Percentiles rank a stretch among this genome's conserved stretches.
phyloP scores from a whole-genome alignment of 2,888 invertebrate species.

The Elgonia sp. region DNA sequence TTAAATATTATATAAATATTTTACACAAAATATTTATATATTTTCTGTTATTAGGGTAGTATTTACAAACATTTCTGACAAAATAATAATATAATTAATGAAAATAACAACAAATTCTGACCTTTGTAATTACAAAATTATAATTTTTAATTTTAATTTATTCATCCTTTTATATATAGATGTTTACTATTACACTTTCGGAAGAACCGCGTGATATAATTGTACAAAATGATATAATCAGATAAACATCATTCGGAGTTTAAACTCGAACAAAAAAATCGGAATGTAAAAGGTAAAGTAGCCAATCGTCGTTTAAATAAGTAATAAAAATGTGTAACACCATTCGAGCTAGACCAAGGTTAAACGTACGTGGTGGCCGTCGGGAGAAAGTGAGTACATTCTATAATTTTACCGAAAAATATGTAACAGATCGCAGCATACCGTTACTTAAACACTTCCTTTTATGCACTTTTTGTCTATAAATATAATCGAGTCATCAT shows the following conservation, averaged over 20 bases:
- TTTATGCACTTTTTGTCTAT: constrained; percentile 57
- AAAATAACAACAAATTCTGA: too few relatives aligned
- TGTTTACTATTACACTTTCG: background rate
- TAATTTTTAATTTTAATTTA: too few relatives aligned
- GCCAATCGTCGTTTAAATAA: constrained; percentile 35
- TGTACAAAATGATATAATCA: constrained; percentile 43
- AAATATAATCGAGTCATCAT: constrained; percentile 46
- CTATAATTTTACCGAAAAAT: constrained; percentile 54
- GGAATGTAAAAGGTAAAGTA: constrained; percentile 19
- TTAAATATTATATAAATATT: too few relatives aligned
- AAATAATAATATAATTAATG: too few relatives aligned
- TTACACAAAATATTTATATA: too few relatives aligned
- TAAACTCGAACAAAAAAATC: background rate
- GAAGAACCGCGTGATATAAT: constrained; percentile 38
- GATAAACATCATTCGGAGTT: constrained; percentile 1
- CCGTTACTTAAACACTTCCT: constrained; percentile 52
- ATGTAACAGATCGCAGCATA: constrained; percentile 51
- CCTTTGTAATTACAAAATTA: too few relatives aligned
- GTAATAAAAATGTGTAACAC: constrained; percentile 53
- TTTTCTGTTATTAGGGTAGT: too few relatives aligned
- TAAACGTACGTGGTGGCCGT: constrained; percentile 17
- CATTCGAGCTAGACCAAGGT: constrained; percentile 60
- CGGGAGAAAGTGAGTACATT: constrained; percentile 65
- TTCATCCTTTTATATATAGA: background rate
- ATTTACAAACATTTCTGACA: too few relatives aligned